Base-by-base conservation (phyloP, 2,113 vertebrate genomes). In the Thalassoma bifasciatum region DNA sequence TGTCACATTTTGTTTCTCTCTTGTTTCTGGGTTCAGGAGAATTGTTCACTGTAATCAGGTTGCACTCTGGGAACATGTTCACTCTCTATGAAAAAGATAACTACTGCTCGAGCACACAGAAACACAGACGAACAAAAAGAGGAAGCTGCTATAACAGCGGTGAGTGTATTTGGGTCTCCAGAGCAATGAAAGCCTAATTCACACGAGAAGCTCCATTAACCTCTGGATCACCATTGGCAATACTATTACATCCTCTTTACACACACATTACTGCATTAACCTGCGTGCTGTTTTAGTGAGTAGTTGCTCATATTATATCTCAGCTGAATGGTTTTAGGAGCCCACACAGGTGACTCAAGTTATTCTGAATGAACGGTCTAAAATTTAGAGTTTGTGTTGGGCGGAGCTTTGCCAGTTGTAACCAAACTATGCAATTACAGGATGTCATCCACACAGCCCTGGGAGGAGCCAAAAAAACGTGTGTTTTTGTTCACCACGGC, bases 171-270 rank as follows among this genome's bases (percentile, higher is more conserved):
- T 75, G 54, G 65, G 51, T 75, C 65, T 79, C 68, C 65, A 13
- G 68, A 77, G 64, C 52, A 30, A 77, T 83, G 66, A 81, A 82
- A 84, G 81, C 71, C 70, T 79, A 61, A 53, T 82, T 84, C 73
- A 86, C 74, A 88, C 10, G 69, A 88, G 75, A 86, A 72, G 82
- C 84, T 87, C 84, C 87, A 90, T 88, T 88, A 90, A 81, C 81
- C 69, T 87, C 54, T 51, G 77, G 84, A 89, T 88, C 78, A 89
- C 86, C 78, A 75, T 50, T 72, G 64, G 75, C 65, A 62, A 50
- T 60, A 21, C 26, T 68, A 75, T 77, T 77, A 77, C 83, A 84
- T 72, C 82, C 73, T 79, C 79, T 77, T 73, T 63, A 72, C 26
- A 75, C 71, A 84, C 63, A 74, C 78, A 79, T 59, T 62, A 22